Percentiles rank a stretch among this genome's conserved stretches.
Conservation (phyloP, 2,113 vertebrate species). For the Rissa tridactyla region DNA sequence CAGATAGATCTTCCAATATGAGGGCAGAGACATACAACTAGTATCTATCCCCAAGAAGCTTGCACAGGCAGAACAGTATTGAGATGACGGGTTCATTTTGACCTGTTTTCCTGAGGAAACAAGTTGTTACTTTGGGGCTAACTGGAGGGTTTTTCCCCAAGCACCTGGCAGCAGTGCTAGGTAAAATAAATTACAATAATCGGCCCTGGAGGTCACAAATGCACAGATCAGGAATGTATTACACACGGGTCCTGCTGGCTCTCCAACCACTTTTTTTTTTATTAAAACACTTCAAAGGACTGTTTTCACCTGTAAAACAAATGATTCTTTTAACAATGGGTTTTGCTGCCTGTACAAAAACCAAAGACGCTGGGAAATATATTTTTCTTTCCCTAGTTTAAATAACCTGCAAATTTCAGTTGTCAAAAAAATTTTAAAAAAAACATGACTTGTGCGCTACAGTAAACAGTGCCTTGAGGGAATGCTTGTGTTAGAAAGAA, state of each 20-base stretch:
- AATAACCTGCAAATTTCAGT: background rate
- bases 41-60: background rate
- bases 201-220: background rate
- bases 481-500: background rate
- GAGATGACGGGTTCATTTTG: background rate
- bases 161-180: background rate
- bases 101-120: background rate
- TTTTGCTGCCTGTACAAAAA: background rate
- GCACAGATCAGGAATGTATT: background rate
- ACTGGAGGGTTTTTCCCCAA: background rate
- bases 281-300: background rate
- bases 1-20: background rate
- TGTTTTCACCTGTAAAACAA: background rate
- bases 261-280: background rate
- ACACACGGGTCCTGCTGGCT: background rate
- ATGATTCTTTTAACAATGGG: background rate
- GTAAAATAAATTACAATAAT: slow-evolving; percentile 7
- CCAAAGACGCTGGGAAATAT: background rate
- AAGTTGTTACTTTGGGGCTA: background rate
- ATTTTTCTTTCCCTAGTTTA: background rate
- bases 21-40: background rate
- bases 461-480: background rate
- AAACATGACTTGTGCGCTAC: background rate
- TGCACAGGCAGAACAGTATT: background rate
- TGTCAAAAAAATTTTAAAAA: background rate